Evolutionary conservation across 1,140 invertebrate genomes (phyloP), one percentile per base, ranked within the genome.

Genomic region (Anoplophora glabripennis): DNA sequence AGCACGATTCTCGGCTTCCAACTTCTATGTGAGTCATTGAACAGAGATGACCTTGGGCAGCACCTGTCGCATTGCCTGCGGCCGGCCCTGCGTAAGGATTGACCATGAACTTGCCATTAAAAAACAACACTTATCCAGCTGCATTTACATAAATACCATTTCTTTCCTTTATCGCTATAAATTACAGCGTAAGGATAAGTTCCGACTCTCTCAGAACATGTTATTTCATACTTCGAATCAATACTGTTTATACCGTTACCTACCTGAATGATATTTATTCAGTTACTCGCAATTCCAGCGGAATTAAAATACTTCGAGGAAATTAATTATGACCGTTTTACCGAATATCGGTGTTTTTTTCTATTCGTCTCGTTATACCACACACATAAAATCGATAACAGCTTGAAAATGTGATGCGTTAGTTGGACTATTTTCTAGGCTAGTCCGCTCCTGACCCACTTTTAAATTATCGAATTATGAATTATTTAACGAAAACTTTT

Each of bases 11-110:
- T 86, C 86, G 64, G 86, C 88, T 46, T 85, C 89, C 49, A 88
- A 92, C 65, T 93, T 90, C 70, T 94, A 93, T 79, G 94, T 96
- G 77, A 89, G 89, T 87, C 59, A 68, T 65, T 64, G 64, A 69
- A 69, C 65, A 65, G 57, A 41, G 40, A 10, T 67, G 65, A 70
- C 66, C 64, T 70, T 65, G 59, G 52, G 37, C 41, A 51, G 57
- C 63, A 67, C 61, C 65, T 69, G 67, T 62, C 53, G 37, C 7
- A 21, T 9, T 41, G 48, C 66, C 58, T 53, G 9, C 33, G 59
- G 64, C 61, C 66, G 61, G 61, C 57, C 60, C 66, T 67, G 66
- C 59, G 18, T 64, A 52, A 55, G 44, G 53, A 53, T 38, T 66
- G 67, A 34, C 65, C 65, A 51, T 69, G 66, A 67, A 69, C 67